These are phyloP conservation scores for Discoglossus pictus DNA, from an alignment of 2,797 vertebrate genomes.

Conservation along the genomic window DNA sequence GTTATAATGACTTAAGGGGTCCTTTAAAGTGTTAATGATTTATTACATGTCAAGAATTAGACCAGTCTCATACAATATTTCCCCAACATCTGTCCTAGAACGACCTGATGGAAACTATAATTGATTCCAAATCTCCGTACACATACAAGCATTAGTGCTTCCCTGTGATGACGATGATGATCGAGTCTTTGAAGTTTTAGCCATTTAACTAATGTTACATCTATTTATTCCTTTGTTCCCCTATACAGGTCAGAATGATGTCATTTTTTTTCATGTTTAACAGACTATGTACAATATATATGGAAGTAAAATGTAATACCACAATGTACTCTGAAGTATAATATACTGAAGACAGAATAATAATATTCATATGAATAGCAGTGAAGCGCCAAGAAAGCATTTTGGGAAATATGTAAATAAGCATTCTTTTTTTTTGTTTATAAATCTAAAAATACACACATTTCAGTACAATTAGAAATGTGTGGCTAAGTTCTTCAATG, in stretches of 20 bases:
- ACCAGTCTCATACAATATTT: conserved; percentile 25
- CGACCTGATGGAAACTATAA: conserved; percentile 43
- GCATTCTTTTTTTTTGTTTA: no score
- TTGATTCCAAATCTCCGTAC: conserved; percentile 38
- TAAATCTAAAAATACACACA: no score
- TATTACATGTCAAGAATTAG: conserved; percentile 20
- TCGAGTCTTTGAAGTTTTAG: conserved; percentile 40
- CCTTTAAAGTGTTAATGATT: conserved; percentile 38
- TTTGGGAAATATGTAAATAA: no score
- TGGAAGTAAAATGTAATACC: no score
- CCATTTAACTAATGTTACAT: conserved; percentile 34
- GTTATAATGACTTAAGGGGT: no score
- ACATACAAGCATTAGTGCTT: conserved; percentile 32
- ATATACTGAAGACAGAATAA: no score
- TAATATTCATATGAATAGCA: no score
- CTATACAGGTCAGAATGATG: conserved; percentile 27
- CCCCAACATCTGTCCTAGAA: conserved; percentile 45
- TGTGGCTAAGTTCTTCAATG: no score
- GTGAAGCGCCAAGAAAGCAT: no score
- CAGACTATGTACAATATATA: no score
- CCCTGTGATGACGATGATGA: conserved; percentile 29
- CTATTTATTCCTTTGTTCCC: conserved; percentile 24
- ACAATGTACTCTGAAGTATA: no score
- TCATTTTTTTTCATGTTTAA: conserved; percentile 22
- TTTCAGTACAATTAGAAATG: no score